These are phyloP conservation scores for Oscheius sp. DNA, from an alignment of 2,888 invertebrate species.

Conservation along the genomic window DNA sequence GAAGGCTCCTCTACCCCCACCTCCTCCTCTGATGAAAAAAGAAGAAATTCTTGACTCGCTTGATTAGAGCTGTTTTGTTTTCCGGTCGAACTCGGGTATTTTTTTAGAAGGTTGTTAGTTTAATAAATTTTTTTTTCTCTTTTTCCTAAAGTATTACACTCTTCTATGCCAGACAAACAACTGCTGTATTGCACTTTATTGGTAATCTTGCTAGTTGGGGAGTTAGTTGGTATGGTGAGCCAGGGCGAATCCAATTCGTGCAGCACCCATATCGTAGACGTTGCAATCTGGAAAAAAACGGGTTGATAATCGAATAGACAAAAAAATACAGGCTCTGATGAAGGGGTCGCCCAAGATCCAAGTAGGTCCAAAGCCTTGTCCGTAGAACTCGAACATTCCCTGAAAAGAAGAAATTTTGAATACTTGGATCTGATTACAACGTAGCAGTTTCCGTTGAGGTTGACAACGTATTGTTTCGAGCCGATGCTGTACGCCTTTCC, in stretches of 20 bases:
- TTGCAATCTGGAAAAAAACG: neutral
- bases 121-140: neutral
- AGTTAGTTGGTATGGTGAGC: conserved; percentile 28
- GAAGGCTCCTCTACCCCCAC: conserved; percentile 1
- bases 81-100: neutral
- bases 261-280: conserved; percentile 62
- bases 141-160: no score
- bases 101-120: neutral
- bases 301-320: no score
- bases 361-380: conserved; percentile 51
- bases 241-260: conserved; percentile 58
- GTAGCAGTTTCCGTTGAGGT: conserved; percentile 53
- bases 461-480: conserved; percentile 60
- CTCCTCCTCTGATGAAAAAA: neutral
- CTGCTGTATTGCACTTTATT: no score
- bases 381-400: conserved; percentile 23
- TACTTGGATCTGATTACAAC: conserved; percentile 36
- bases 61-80: conserved; percentile 10
- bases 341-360: conserved; percentile 60
- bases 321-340: conserved; percentile 10
- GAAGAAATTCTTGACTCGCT: conserved; percentile 13
- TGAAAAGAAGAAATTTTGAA: conserved; percentile 11
- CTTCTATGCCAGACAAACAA: no score
- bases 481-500: conserved; percentile 58
- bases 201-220: no score